Evolutionary conservation across 2,888 invertebrate genomes (phyloP), one percentile per base, ranked within the genome.

Genomic region (Melitaea athalia): DNA sequence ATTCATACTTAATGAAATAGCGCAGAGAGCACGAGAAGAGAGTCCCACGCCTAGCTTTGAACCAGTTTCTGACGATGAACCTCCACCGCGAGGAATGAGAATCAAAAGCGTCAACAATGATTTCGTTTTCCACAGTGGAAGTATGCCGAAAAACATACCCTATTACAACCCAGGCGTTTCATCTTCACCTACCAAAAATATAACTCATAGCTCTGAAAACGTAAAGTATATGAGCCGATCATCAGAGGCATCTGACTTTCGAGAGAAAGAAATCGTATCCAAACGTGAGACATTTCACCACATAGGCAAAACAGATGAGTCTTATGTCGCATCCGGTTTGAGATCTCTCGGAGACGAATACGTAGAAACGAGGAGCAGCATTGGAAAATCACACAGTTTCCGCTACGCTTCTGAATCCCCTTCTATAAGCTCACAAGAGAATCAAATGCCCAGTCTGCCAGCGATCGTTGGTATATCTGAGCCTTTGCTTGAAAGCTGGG

Each of bases 331-430:
- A 49, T 86, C 89, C 6, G 89, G 86, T 10, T 72, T 88, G 67
- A 83, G 89, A 75, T 91, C 91, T 68, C 80, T 91, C n/a, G 91
- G 90, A 33, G 92, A 91, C 52, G 92, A 92, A 74, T 91, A 85
- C 68, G 80, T 85, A 42, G 93, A 89, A 78, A 85, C 91, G 43
- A 89, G 93, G 73, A 94, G 94, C 83, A 93, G 94, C 31, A 94
- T 96, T 33, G 94, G 95, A 63, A 96, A 96, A 82, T 95, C 96
- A 3, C 95, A 95, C 73, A 96, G 96, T 79, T 96, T 96, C 85
- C 94, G 95, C 78, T 93, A 93, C 80, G 92, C 94, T 72, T 93
- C 94, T 45, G 94, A 94, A 75, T 84, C 89, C 11, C 83, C 89
- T 66, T 92, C 92, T 4, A 87, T 91, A 66, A 89, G 90, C 74